Base-by-base conservation (phyloP, 2,888 invertebrate species). In the Anorthoa munda region DNA sequence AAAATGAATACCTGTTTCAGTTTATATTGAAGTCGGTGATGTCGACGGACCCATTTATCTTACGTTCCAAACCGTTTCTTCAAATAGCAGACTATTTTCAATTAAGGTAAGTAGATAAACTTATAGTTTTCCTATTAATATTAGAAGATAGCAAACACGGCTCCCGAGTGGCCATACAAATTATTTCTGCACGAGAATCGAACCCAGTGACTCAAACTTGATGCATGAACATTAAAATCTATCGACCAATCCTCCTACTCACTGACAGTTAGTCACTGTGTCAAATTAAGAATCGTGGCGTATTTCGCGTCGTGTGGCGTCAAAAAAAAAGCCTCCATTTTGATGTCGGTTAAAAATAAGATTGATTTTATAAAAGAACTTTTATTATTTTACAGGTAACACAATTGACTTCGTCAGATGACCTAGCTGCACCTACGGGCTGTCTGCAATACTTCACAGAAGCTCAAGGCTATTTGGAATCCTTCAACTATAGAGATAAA, bases 11-110 rank as follows among this genome's bases (percentile, higher is more conserved):
- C 72, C 67, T 70, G 55, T 94, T 96, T 18, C 90, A 98, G 98
- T 98, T 73, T 98, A 98, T 88, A 94, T 98, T 18, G 98, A 98
- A 91, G 97, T 98, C 18, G 97, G 97, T 7, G 96, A 97, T 69
- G 93, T 97, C 0, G 91, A 93, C 0, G 98, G 97, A 0, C 97
- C 98, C 18, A 93, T 98, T 48, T 97, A 97, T 90, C 83, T 98
- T 5, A 97, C 97, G 17, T 96, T 98, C 9, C 96, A 98, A 87
- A 97, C 97, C 0, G 95, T 95, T 61, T 94, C 96, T 1, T 91
- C 94, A 0, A 97, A 97, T 17, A 95, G 93, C 39, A 96, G 98
- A 86, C 92, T 97, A 0, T 98, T 97, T 89, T 97, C 97, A 71
- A 97, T 98, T 18, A 97, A 97, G 94, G 96, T 98, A 71, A 55